Evolutionary conservation across 2,797 vertebrate genomes (phyloP).

Genomic region (Lophius americanus): DNA sequence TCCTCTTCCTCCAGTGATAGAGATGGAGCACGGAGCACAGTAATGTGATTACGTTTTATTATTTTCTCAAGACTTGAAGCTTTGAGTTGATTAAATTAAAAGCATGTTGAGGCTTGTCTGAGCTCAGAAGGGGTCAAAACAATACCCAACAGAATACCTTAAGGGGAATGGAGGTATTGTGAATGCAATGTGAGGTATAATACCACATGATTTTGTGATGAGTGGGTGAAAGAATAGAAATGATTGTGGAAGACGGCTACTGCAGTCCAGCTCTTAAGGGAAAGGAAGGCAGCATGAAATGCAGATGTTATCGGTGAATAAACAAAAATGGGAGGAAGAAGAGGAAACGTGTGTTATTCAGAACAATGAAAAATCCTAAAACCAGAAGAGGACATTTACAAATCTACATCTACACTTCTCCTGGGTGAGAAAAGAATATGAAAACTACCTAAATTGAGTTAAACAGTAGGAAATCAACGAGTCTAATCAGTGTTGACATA

Average conservation of each 20-base stretch:
- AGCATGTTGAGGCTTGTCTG: constrained; percentile 57
- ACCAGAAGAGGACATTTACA: no score
- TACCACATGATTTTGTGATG: constrained; percentile 37
- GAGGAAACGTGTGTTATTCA: no score
- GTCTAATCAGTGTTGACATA: no score
- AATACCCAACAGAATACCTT: constrained; percentile 48
- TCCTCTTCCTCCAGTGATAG: constrained; percentile 47
- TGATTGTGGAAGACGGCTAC: background rate
- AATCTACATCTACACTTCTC: no score
- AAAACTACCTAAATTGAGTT: no score
- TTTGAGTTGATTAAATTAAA: constrained; percentile 70
- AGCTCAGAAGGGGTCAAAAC: constrained; percentile 63
- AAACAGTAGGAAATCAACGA: no score
- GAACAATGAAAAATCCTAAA: no score
- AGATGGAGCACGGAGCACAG: constrained; percentile 44
- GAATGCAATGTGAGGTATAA: constrained; percentile 56
- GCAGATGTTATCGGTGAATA: no score
- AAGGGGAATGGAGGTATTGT: constrained; percentile 34
- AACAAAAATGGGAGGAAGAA: no score
- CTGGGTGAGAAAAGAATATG: no score
- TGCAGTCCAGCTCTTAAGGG: no score
- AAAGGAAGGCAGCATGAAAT: no score
- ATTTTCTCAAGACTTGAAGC: constrained; percentile 65
- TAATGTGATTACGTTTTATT: constrained; percentile 72
- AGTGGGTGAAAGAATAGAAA: constrained; percentile 38